A percentile compares a stretch with the other conserved stretches of the same genome.
phyloP scores from a whole-genome alignment of 2,113 vertebrate species.

The Orientallactaga bullata region DNA sequence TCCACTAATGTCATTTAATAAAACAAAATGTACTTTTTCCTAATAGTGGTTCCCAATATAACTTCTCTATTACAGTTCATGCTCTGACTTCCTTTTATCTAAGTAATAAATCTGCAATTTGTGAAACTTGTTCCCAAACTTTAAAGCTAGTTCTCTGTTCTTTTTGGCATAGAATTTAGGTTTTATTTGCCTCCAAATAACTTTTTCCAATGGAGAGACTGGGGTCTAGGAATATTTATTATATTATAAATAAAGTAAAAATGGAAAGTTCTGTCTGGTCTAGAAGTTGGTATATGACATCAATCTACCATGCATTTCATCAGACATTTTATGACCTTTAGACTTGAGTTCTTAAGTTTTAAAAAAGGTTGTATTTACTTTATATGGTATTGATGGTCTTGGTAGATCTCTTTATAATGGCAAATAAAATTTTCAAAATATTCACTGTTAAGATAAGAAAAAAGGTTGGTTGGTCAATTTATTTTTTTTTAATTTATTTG shows the following conservation, averaged over 20 bases:
- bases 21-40: conserved; percentile 75
- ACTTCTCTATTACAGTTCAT: conserved; percentile 53
- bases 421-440: conserved; percentile 44
- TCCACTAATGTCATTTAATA: conserved; percentile 72
- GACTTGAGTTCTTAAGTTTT: conserved; percentile 48
- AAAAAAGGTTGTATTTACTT: conserved; percentile 41
- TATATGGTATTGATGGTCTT: conserved; percentile 28
- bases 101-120: conserved; percentile 71
- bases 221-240: conserved; percentile 68
- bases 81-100: conserved; percentile 72
- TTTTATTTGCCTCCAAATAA: conserved; percentile 72
- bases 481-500: too few species aligned
- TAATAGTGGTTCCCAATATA: conserved; percentile 54
- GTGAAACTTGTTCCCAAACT: conserved; percentile 62
- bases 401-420: conserved; percentile 37
- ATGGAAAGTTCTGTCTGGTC: conserved; percentile 63
- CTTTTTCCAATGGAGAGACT: conserved; percentile 69
- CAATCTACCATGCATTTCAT: conserved; percentile 60
- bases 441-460: conserved; percentile 31
- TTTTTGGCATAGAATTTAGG: conserved; percentile 68
- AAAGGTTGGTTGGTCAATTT: not conserved
- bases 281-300: conserved; percentile 57
- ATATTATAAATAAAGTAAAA: conserved; percentile 71
- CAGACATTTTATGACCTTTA: conserved; percentile 43
- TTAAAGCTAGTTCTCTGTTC: conserved; percentile 70